phyloP scores from a whole-genome alignment of 2,888 invertebrate genomes.

The Eupeodes latifasciatus region DNA sequence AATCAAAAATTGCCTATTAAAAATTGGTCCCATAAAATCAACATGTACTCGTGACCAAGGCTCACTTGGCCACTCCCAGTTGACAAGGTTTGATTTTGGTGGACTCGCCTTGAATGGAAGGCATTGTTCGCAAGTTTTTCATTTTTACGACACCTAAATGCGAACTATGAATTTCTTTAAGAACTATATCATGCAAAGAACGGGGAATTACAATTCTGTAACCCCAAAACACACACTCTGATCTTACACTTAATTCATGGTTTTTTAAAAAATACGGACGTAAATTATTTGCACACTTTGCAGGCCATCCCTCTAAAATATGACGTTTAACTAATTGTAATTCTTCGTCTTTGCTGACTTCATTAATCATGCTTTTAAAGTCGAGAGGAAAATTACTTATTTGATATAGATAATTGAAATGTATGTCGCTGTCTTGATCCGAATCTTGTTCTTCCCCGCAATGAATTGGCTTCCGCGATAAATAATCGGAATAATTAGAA shows the following conservation, averaged over 20 bases:
- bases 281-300: not conserved
- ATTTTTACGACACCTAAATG: not conserved
- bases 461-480: not conserved
- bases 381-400: constrained; percentile 10
- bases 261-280: constrained; percentile 16
- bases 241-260: not conserved
- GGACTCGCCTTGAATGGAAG: not conserved
- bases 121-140: not conserved
- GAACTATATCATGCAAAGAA: constrained; percentile 4
- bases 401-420: constrained; percentile 7
- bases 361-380: constrained; percentile 4
- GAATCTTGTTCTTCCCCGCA: not conserved
- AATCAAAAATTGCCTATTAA: too few relatives aligned
- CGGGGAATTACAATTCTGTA: not conserved
- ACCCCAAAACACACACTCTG: constrained; percentile 17
- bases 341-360: constrained; percentile 5
- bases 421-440: not conserved
- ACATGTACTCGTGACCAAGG: not conserved
- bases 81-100: not conserved
- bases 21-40: not conserved
- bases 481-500: too few relatives aligned
- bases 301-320: not conserved
- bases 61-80: not conserved
- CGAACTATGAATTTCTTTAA: constrained; percentile 11
- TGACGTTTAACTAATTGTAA: constrained; percentile 10